These are phyloP conservation scores for Megaceryle torquata DNA, from an alignment of 2,113 vertebrate genomes.

Conservation along the genomic window DNA sequence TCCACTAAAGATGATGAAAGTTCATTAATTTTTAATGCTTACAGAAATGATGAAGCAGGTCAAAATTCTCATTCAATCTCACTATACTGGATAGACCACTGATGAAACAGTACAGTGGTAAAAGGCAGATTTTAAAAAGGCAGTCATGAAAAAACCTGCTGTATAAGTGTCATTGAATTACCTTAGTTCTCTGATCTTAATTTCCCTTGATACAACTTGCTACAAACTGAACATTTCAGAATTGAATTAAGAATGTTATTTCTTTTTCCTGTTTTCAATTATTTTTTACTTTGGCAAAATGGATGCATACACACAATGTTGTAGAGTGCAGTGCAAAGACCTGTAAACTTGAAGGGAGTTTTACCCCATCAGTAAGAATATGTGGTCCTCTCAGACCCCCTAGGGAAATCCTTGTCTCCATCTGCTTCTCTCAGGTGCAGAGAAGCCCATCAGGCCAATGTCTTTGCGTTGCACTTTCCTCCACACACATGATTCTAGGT, in stretches of 20 bases:
- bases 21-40: not conserved
- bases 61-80: slow-evolving; percentile 9
- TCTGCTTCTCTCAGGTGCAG: not conserved
- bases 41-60: not conserved
- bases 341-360: not conserved
- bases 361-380: fast-evolving
- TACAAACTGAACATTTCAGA: not conserved
- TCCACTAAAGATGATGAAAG: not conserved
- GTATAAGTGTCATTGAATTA: not conserved
- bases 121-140: not conserved
- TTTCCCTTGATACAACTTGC: not conserved
- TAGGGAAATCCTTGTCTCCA: not conserved
- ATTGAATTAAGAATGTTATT: not conserved
- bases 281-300: not conserved
- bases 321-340: not conserved
- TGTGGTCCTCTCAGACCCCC: not conserved
- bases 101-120: not conserved
- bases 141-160: not conserved
- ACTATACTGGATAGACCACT: not conserved
- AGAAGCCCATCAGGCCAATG: not conserved
- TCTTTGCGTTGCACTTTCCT: not conserved
- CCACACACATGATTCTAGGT: not conserved
- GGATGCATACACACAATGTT: not conserved
- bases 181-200: not conserved
- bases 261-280: not conserved